Percentiles rank a stretch among this genome's conserved stretches.
Conservation (phyloP, 2,888 invertebrate species). For the Cecidostiba fungosa region DNA sequence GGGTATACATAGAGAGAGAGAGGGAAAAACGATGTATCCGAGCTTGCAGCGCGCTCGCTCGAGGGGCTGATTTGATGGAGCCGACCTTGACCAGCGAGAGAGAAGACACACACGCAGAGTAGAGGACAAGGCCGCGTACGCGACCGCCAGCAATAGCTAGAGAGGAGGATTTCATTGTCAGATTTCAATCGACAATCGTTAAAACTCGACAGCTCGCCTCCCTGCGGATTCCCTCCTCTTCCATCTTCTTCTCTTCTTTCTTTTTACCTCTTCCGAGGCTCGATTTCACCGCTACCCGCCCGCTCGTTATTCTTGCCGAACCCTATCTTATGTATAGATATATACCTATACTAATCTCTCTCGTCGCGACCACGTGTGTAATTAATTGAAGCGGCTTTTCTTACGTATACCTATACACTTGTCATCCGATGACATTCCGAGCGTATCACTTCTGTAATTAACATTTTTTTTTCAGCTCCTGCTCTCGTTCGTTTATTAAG, state of each 20-base stretch:
- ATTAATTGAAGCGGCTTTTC: not conserved
- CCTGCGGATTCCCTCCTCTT: not conserved
- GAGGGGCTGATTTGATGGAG: slow-evolving; percentile 53
- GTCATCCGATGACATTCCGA: too few species aligned
- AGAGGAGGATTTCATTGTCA: slow-evolving; percentile 41
- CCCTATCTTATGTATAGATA: too few species aligned
- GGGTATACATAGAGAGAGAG: not conserved
- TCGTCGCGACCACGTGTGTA: not conserved
- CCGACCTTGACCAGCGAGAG: slow-evolving; percentile 58
- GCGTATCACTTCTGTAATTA: too few species aligned
- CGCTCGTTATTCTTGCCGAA: too few species aligned
- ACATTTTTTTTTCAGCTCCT: not conserved
- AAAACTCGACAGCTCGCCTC: not conserved
- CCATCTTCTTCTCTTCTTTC: not conserved
- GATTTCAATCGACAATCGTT: slow-evolving; percentile 50
- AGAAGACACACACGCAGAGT: slow-evolving; percentile 7
- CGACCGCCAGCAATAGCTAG: not conserved
- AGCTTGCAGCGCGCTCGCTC: slow-evolving; percentile 15
- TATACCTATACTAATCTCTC: not conserved
- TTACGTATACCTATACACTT: not conserved
- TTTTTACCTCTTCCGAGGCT: not conserved
- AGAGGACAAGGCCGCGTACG: slow-evolving; percentile 47
- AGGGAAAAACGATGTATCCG: slow-evolving; percentile 22
- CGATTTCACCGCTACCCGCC: too few species aligned
- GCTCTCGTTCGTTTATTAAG: not conserved